A percentile compares a stretch with the other conserved stretches of the same genome.
Conservation (phyloP, 2,113 vertebrate species). For the Bubo bubo region DNA sequence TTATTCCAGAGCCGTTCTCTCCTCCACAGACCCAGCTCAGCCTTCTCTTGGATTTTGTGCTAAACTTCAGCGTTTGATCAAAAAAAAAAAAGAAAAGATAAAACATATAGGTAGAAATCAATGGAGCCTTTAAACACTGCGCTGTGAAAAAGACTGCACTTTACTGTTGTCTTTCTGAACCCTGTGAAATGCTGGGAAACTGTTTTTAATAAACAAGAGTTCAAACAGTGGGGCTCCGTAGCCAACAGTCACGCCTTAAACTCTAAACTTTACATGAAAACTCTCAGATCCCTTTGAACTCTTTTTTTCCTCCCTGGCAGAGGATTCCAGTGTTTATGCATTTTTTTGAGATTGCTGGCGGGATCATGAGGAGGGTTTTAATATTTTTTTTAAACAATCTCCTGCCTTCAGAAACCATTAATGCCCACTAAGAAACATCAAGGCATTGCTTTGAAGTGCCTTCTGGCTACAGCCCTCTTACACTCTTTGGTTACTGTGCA, state of each 20-base stretch:
- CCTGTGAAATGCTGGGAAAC: slow-evolving; percentile 76
- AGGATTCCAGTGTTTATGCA: slow-evolving; percentile 88
- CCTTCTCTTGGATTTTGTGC: neutral
- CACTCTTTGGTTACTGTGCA: slow-evolving; percentile 88
- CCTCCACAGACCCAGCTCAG: neutral
- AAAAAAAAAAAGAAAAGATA: neutral
- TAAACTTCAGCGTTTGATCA: slow-evolving; percentile 34
- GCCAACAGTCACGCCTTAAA: slow-evolving; percentile 83
- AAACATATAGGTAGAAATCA: slow-evolving; percentile 69
- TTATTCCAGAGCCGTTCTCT: neutral
- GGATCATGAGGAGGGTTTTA: slow-evolving; percentile 87
- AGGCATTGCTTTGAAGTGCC: slow-evolving; percentile 94
- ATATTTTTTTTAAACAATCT: slow-evolving; percentile 87
- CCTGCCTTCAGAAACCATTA: slow-evolving; percentile 96
- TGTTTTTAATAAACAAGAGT: slow-evolving; percentile 85
- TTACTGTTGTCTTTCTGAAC: slow-evolving; percentile 76
- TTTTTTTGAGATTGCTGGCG: slow-evolving; percentile 88
- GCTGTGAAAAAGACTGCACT: slow-evolving; percentile 46
- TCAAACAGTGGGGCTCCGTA: slow-evolving; percentile 76
- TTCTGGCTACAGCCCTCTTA: slow-evolving; percentile 89
- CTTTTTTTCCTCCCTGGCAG: slow-evolving; percentile 76
- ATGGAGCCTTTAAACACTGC: slow-evolving; percentile 65
- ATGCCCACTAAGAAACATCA: slow-evolving; percentile 92
- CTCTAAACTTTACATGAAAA: slow-evolving; percentile 87
- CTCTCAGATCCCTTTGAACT: slow-evolving; percentile 83